Evolutionary conservation across 2,888 invertebrate genomes (phyloP).

Genomic region (Hecatera dysodea): DNA sequence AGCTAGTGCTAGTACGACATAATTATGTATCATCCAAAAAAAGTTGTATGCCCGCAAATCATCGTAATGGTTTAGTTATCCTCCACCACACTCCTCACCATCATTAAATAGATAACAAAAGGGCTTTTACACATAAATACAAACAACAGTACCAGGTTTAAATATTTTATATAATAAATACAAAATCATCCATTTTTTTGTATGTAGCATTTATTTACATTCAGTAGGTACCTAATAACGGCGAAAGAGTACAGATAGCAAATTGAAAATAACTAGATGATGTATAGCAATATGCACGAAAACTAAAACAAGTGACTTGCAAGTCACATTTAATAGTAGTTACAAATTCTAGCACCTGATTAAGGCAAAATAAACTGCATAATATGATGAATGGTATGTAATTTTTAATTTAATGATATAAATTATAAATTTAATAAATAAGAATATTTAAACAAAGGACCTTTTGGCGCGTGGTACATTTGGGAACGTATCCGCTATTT

Average conservation of each 20-base stretch:
- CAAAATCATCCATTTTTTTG: constrained; percentile 36
- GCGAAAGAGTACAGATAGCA: constrained; percentile 1
- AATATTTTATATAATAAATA: constrained; percentile 50
- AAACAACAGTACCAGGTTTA: constrained; percentile 14
- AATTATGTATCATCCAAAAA: no score
- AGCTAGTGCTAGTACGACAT: no score
- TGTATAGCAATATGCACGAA: not conserved
- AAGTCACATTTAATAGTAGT: not conserved
- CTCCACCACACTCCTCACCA: no score
- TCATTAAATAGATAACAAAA: not conserved
- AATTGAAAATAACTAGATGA: constrained; percentile 13
- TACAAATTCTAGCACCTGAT: constrained; percentile 42
- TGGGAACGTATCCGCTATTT: not conserved
- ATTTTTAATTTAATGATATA: constrained; percentile 30
- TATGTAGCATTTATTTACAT: constrained; percentile 29
- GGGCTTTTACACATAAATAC: not conserved
- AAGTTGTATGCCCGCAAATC: no score
- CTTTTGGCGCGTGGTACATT: not conserved
- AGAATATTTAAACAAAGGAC: not conserved
- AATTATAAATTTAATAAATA: constrained; percentile 51
- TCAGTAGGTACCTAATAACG: not conserved
- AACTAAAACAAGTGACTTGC: not conserved
- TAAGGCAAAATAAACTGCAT: constrained; percentile 31
- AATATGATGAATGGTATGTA: constrained; percentile 6
- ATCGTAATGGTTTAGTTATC: no score